Evolutionary conservation across 2,888 invertebrate species (phyloP), one percentile per base, ranked within the genome.

Genomic region (Automeris io): DNA sequence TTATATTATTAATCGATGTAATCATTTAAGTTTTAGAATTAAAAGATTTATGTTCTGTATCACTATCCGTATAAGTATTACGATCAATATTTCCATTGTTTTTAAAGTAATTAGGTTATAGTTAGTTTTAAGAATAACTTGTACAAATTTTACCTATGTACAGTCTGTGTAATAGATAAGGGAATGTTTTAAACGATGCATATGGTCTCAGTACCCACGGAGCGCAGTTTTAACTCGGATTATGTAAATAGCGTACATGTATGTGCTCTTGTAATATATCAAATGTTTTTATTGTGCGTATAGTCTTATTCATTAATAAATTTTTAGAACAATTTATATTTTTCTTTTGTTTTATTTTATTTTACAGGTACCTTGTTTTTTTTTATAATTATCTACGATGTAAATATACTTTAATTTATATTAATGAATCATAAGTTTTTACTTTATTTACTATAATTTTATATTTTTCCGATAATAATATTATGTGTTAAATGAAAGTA

Each of bases 301-400:
- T 87, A 86, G 86, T 86, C 85, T 85, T 83, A 77, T 85, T 83
- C 80, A 83, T 81, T 81, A 85, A 85, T 82, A 86, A 81, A 83
- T 79, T 85, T 85, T 80, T 87, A 83, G 87, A 86, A 79, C 80
- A 80, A 80, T 74, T 65, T 68, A 56, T 62, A 49, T 63, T 69
- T 70, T 49, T 52, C 64, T 74, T 70, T 64, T 48, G 55, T 65
- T 64, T 64, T 41, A 54, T 54, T 55, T 45, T 47, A 42, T 55
- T 51, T 45, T 42, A 26, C 33, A 22, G 33, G 38, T 40, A 40
- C 33, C 33, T 35, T 18, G 29, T 33, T 39, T 19, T 39, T 36
- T 34, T 43, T 34, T 33, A 19, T 18, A 13, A 35, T 29, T 5
- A 13, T 16, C 8, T 29, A 16, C 16, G 6, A 6, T 29, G 29